phyloP scores from a whole-genome alignment of 2,113 vertebrate species.

The Marmota flaviventris region DNA sequence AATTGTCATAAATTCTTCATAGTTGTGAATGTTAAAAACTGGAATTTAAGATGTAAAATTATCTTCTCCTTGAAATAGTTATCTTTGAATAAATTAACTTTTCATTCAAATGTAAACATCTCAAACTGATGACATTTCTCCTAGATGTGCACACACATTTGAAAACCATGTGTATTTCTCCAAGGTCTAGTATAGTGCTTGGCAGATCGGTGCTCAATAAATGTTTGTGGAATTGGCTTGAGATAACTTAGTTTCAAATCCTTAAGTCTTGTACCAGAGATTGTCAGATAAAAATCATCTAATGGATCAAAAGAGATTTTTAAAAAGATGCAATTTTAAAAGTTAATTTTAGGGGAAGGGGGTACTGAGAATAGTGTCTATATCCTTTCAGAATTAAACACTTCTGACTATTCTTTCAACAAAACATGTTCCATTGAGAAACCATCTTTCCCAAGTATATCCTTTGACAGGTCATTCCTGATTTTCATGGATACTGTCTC shows the following conservation, averaged over 20 bases:
- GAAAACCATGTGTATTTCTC: background rate
- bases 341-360: background rate
- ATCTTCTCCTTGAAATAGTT: background rate
- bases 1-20: background rate
- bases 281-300: background rate
- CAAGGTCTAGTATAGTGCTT: background rate
- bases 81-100: conserved; percentile 18
- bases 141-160: background rate
- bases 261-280: background rate
- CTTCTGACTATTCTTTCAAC: background rate
- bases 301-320: background rate
- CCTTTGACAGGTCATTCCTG: background rate
- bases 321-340: background rate
- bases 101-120: conserved; percentile 24
- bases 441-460: background rate
- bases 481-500: background rate
- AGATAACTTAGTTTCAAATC: background rate
- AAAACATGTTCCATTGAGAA: background rate
- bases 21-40: background rate
- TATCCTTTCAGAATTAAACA: background rate
- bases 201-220: background rate
- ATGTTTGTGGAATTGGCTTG: background rate
- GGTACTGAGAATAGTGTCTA: background rate
- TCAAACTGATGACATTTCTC: background rate
- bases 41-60: background rate